phyloP scores from a whole-genome alignment of 2,113 vertebrate species.

The Hippocampus guttulatus region DNA sequence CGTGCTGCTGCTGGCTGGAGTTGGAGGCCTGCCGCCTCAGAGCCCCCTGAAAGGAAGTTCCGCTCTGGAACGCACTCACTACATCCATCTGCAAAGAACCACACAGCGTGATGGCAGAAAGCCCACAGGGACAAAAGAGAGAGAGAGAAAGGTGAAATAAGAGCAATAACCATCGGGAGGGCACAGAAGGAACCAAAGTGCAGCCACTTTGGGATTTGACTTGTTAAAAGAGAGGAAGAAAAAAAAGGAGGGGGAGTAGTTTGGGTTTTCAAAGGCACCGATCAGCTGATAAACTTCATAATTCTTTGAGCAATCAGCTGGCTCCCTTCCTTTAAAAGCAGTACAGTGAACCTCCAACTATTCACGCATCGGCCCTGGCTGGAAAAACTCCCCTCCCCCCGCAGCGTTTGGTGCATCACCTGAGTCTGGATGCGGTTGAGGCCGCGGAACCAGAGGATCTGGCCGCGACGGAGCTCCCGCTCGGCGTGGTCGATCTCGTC shows the following conservation, averaged over 20 bases:
- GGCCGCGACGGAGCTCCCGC: constrained; percentile 91
- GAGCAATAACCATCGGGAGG: constrained; percentile 13
- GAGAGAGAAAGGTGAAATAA: constrained; percentile 33
- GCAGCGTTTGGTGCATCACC: constrained; percentile 75
- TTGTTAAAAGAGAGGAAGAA: constrained; percentile 37
- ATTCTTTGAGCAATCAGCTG: constrained; percentile 22
- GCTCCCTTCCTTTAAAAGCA: constrained; percentile 1
- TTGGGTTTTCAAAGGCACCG: constrained; percentile 56
- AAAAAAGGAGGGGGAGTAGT: background rate
- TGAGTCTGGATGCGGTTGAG: constrained; percentile 99
- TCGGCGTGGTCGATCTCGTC: constrained; percentile 98
- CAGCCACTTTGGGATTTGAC: constrained; percentile 50
- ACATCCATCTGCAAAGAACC: constrained; percentile 99
- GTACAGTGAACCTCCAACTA: background rate
- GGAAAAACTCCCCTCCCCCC: background rate
- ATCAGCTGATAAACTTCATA: constrained; percentile 21
- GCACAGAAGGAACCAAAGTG: constrained; percentile 28
- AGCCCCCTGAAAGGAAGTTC: constrained; percentile 99
- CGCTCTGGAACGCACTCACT: constrained; percentile 99
- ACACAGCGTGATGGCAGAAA: constrained; percentile 97
- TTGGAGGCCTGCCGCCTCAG: constrained; percentile 99
- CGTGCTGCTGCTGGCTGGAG: constrained; percentile 99
- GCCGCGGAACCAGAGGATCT: constrained; percentile 99
- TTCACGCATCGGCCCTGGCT: background rate
- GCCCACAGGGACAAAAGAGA: constrained; percentile 79